A percentile compares a stretch with the other conserved stretches of the same genome.
Evolutionary conservation across 2,797 vertebrate genomes (phyloP).

Genomic region (Enteromius radiatus): DNA sequence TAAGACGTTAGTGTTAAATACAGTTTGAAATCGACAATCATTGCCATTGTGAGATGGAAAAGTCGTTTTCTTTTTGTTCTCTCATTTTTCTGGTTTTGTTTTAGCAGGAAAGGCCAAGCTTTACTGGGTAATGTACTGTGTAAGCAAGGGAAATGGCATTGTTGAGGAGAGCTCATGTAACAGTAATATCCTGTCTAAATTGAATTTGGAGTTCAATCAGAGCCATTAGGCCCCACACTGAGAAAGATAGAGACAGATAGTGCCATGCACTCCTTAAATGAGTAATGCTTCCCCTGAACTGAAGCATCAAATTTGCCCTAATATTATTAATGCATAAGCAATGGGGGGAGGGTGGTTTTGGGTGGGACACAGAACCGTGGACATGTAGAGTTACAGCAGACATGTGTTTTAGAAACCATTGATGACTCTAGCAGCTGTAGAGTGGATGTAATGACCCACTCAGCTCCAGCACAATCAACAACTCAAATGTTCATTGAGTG

Average conservation of each 20-base stretch:
- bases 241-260: slow-evolving; percentile 92
- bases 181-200: slow-evolving; percentile 96
- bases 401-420: slow-evolving; percentile 65
- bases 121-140: slow-evolving; percentile 89
- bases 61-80: slow-evolving; percentile 47
- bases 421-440: slow-evolving; percentile 35
- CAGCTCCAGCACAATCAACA: slow-evolving; percentile 5
- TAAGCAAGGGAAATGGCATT: slow-evolving; percentile 92
- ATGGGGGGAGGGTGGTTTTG: slow-evolving; percentile 49
- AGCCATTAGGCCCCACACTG: slow-evolving; percentile 90
- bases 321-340: slow-evolving; percentile 84
- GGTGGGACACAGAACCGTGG: slow-evolving; percentile 76
- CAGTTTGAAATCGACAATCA: slow-evolving; percentile 73
- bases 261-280: slow-evolving; percentile 90
- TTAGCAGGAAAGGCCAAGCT: slow-evolving; percentile 76
- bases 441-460: slow-evolving; percentile 25
- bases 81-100: slow-evolving; percentile 48
- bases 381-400: slow-evolving; percentile 80
- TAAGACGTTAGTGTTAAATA: slow-evolving; percentile 72
- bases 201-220: slow-evolving; percentile 97
- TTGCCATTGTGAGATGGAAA: slow-evolving; percentile 64
- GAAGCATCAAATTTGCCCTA: slow-evolving; percentile 87
- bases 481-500: slow-evolving; percentile 30
- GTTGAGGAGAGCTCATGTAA: slow-evolving; percentile 93
- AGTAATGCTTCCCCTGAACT: slow-evolving; percentile 87